Evolutionary conservation across 1,140 invertebrate genomes (phyloP), one percentile per base, ranked within the genome.

Genomic region (Hirudo medicinalis): DNA sequence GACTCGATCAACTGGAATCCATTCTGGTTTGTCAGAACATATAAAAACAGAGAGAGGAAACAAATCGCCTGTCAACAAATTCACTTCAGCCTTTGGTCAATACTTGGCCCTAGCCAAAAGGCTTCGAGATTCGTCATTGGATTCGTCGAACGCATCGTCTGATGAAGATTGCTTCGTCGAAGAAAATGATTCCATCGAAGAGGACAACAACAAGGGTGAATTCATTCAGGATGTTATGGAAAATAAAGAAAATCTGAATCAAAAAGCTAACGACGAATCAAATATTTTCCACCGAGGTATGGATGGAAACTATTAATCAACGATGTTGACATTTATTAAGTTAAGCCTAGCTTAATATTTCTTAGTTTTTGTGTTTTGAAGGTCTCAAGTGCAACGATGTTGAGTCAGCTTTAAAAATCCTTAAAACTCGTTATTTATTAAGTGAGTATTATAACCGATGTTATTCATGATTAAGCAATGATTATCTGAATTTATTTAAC

Each of bases 121-220:
- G 29, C 57, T 63, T 32, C 22, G 29, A n/a, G 29, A 63, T 20
- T 63, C 57, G 0, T 32, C 57, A 19, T 13, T 63, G 22, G 57
- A 63, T 63, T 63, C 57, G 29, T 63, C 57, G 0, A n/a, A 32
- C 8, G 22, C 57, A 22, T 63, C 57, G 22, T 63, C 57, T 63
- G 43, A 49, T 17, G 57, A 63, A 63, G 57, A 63, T 63, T 63
- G 22, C 57, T 63, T 63, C 57, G 29, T 32, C 9, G 57, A 63
- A 11, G 57, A 63, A 25, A 25, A 32, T 63, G 6, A 63, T 63
- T 25, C 57, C 4, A 32, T 25, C 4, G 6, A 32, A 25, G 57
- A 25, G 11, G 29, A 25, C 29, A 63, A 8, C 57, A 63, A 22
- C 9, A 63, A 63, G 20, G 20, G 9, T 63, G 57, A 2, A 13